Conservation (phyloP, 2,888 invertebrate species). For the Calameuta pallipes region DNA sequence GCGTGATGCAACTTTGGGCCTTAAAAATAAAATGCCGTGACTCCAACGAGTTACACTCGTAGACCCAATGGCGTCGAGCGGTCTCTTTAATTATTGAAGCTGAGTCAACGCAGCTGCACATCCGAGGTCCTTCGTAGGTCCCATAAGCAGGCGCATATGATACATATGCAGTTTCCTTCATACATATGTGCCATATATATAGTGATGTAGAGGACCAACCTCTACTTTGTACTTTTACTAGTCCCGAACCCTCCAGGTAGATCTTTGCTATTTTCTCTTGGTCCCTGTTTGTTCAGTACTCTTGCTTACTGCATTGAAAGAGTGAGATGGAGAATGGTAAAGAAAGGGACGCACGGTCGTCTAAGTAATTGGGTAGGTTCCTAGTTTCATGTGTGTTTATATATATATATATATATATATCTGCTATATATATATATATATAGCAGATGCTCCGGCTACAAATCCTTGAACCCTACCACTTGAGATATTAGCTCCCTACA, state of each 20-base stretch:
- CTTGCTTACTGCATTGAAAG: slow-evolving; percentile 12
- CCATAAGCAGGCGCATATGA: not conserved
- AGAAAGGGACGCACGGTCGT: slow-evolving; percentile 22
- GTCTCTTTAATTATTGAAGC: slow-evolving; percentile 40
- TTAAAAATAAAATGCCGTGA: not conserved
- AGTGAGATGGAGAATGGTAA: not conserved
- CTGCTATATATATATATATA: slow-evolving; percentile 16
- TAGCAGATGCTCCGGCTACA: slow-evolving; percentile 30
- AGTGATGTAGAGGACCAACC: slow-evolving; percentile 8
- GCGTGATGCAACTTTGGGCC: not conserved
- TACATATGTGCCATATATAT: slow-evolving; percentile 8
- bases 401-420: slow-evolving; percentile 15
- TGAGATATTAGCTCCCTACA: slow-evolving; percentile 33
- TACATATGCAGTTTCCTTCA: not conserved
- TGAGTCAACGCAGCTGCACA: slow-evolving; percentile 33
- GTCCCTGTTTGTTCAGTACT: slow-evolving; percentile 24
- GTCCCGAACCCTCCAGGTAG: not conserved
- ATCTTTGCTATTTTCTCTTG: slow-evolving; percentile 21
- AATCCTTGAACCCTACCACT: slow-evolving; percentile 20
- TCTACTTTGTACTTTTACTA: not conserved
- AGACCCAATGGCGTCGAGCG: slow-evolving; percentile 35
- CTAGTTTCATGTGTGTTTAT: slow-evolving; percentile 4
- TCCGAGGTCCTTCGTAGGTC: not conserved
- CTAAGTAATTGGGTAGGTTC: slow-evolving; percentile 39
- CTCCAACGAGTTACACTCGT: slow-evolving; percentile 14